Percentiles rank a stretch among this genome's conserved stretches.
phyloP scores from a whole-genome alignment of 1,140 invertebrate species.

The Odontomachus brunneus region DNA sequence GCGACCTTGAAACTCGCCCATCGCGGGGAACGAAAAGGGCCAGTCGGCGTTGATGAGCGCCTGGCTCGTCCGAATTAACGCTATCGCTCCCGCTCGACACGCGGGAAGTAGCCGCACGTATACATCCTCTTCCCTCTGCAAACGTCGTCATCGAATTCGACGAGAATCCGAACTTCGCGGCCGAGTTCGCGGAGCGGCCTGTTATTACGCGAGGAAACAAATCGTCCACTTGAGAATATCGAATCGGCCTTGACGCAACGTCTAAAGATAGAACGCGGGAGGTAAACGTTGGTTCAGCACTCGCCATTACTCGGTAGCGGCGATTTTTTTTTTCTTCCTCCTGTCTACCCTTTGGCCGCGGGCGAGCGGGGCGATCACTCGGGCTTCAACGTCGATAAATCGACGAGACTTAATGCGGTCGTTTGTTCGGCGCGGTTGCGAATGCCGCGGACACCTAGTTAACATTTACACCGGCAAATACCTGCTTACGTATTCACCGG shows the following conservation, averaged over 20 bases:
- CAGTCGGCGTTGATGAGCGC: background rate
- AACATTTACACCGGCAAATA: background rate
- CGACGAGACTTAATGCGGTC: background rate
- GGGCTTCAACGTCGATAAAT: background rate
- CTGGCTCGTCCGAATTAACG: background rate
- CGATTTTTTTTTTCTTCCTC: no score
- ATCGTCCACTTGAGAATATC: conserved; percentile 1
- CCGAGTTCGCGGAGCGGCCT: no score
- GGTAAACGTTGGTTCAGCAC: conserved; percentile 10
- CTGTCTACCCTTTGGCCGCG: no score
- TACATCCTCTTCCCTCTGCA: background rate
- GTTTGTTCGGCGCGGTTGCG: background rate
- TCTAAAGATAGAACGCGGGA: background rate
- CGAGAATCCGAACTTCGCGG: background rate
- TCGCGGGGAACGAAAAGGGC: conserved; percentile 18
- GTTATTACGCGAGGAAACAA: conserved; percentile 20
- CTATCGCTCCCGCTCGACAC: no score
- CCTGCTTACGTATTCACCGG: background rate
- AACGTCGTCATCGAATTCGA: background rate
- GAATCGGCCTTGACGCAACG: conserved; percentile 9
- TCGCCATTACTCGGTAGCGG: conserved; percentile 4
- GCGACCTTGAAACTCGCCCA: conserved; percentile 65
- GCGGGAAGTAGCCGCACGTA: background rate
- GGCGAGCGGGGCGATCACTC: background rate
- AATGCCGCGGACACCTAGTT: background rate